Percentiles rank a stretch among this genome's conserved stretches.
These are phyloP conservation scores for Unio delphinus DNA, from an alignment of 2,888 invertebrate species.

Conservation along the genomic window DNA sequence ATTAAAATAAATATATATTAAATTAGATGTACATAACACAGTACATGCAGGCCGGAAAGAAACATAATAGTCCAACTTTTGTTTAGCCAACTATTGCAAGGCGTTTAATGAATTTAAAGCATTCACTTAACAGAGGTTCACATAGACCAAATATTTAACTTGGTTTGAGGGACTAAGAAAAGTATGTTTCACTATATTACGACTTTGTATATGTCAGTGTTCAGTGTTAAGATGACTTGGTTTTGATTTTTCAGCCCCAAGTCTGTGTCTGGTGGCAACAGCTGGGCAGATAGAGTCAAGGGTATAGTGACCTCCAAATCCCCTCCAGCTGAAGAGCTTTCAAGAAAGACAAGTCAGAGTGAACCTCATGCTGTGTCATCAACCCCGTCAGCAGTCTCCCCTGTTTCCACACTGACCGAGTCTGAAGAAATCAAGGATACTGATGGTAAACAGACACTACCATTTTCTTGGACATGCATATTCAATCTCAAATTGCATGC, in stretches of 20 bases:
- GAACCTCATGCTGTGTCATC: slow-evolving; percentile 30
- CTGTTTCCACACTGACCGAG: slow-evolving; percentile 35
- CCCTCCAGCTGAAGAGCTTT: slow-evolving; percentile 7
- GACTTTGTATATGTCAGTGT: background rate
- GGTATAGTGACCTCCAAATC: slow-evolving; percentile 50
- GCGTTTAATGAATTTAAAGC: too few relatives aligned
- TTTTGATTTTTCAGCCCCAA: slow-evolving; percentile 6
- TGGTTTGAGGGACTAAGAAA: background rate
- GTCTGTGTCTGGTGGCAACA: slow-evolving; percentile 50
- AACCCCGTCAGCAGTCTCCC: slow-evolving; percentile 40
- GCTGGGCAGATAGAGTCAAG: slow-evolving; percentile 73
- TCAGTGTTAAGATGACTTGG: background rate
- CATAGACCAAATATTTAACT: too few relatives aligned
- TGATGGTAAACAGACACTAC: slow-evolving; percentile 16
- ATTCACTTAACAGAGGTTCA: too few relatives aligned
- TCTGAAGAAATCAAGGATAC: slow-evolving; percentile 26
- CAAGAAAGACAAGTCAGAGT: slow-evolving; percentile 22
- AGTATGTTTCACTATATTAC: background rate
- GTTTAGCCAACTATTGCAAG: too few relatives aligned
- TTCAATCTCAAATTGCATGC: too few relatives aligned
- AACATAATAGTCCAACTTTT: too few relatives aligned
- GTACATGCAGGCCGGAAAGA: too few relatives aligned
- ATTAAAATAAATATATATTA: too few relatives aligned
- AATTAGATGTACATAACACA: too few relatives aligned
- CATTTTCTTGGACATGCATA: too few relatives aligned